Base-by-base conservation (phyloP, 35 echinoderm and acorn worm species). In the Apostichopus parvimensis region DNA sequence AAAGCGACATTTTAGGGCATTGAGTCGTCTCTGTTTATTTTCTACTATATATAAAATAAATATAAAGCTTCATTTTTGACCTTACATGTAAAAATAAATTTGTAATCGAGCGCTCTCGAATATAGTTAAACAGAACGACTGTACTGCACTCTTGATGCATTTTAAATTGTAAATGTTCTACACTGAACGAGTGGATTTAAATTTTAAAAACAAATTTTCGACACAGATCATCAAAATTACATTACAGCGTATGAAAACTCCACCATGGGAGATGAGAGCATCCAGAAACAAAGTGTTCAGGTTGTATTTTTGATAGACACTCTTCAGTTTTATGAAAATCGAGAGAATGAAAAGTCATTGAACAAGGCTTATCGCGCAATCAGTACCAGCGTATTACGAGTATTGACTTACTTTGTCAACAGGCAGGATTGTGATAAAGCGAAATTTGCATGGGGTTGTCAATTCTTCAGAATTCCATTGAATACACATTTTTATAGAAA, bases 301-400 rank as follows among this genome's bases (percentile, higher is more conserved):
- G 86, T 73, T 17, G 64, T 88, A 88, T 88, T 88, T 88, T 88
- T 88, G 86, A 88, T 88, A 9, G 86, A 88, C 45, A 88, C 86
- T 14, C 57, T 66, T 52, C 60, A 88, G 68, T 88, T 88, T 88
- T 45, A 88, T 73, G 86, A 88, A 88, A 88, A 88, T 54, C 58
- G 62, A 73, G 86, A 66, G 61, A 88, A 72, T 34, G 64, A 73
- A 52, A 73, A 88, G 2, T 68, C 64, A 55, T 26, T 88, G 64
- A 73, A 88, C 86, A 88, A 88, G 24, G 86, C 86, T 0, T 88
- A 72, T 88, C 86, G 86, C 52, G 86, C 86, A 88, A 88, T 73
- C 52, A 88, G 20, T 88, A 88, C 28, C 24, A 88, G 86, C 62
- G 21, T 88, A 72, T 73, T 88, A 88, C 86, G 86, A 8, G 4